Conservation (phyloP, 2,113 vertebrate species). For the Lepus americanus region DNA sequence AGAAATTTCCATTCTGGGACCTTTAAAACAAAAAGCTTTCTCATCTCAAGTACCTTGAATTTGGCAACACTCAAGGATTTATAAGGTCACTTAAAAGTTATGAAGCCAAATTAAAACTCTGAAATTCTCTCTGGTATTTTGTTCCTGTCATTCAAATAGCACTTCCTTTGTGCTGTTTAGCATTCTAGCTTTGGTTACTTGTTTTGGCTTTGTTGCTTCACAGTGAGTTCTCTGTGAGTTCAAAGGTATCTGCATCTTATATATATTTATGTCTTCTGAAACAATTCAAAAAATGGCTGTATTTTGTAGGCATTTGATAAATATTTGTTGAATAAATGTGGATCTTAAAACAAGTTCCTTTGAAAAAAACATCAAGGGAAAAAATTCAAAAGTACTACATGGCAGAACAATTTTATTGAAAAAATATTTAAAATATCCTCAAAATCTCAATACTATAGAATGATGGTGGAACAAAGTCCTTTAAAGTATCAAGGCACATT, state of each 20-base stretch:
- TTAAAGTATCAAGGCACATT: neutral
- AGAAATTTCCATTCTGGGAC: conserved; percentile 26
- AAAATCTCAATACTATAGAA: conserved; percentile 50
- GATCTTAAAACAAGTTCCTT: conserved; percentile 35
- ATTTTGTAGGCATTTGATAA: conserved; percentile 42
- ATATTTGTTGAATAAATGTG: conserved; percentile 21
- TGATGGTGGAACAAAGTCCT: neutral
- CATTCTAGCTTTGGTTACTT: conserved; percentile 14
- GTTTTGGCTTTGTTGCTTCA: conserved; percentile 29
- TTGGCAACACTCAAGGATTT: neutral
- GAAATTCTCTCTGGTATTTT: conserved; percentile 12
- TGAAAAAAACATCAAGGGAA: neutral
- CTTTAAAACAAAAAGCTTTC: conserved; percentile 56
- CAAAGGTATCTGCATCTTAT: neutral
- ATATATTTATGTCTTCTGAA: neutral
- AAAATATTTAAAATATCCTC: conserved; percentile 2
- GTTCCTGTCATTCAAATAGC: neutral
- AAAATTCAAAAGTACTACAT: neutral
- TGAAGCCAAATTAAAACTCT: conserved; percentile 31
- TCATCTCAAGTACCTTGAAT: neutral
- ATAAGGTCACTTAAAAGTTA: conserved; percentile 35
- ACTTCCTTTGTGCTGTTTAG: conserved; percentile 1
- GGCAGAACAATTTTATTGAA: conserved; percentile 47
- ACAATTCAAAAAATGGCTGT: neutral
- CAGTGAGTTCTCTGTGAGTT: conserved; percentile 4